phyloP scores from a whole-genome alignment of 2,797 vertebrate genomes.

The Thalassophryne amazonica region DNA sequence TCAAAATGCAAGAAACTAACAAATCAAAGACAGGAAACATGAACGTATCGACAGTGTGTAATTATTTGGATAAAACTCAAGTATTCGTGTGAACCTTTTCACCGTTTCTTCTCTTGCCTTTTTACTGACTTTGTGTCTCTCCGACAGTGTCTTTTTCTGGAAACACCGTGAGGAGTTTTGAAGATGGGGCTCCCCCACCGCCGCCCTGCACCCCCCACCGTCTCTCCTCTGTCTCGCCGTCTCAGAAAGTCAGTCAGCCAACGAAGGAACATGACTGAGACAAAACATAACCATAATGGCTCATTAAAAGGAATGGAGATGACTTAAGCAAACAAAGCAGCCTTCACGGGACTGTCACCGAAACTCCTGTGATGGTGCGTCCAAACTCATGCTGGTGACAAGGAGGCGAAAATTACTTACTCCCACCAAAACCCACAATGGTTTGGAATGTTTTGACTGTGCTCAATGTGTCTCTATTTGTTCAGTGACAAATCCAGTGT shows the following conservation, averaged over 20 bases:
- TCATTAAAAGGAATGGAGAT: conserved; percentile 78
- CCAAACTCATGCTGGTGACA: conserved; percentile 62
- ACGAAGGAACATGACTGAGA: conserved; percentile 67
- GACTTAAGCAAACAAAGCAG: conserved; percentile 78
- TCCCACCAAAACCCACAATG: conserved; percentile 43
- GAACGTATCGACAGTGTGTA: not conserved
- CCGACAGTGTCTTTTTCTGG: not conserved
- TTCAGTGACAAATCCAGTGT: conserved; percentile 59
- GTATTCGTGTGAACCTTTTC: not conserved
- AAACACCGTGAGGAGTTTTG: conserved; percentile 28
- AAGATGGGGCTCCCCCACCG: conserved; percentile 12
- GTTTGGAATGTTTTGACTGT: conserved; percentile 61
- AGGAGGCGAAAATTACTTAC: conserved; percentile 62
- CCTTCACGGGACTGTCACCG: conserved; percentile 76
- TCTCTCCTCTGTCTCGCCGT: conserved; percentile 51
- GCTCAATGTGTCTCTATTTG: conserved; percentile 49
- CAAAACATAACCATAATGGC: conserved; percentile 77
- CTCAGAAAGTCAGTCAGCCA: conserved; percentile 70
- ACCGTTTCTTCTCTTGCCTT: not conserved
- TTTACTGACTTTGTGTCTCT: not conserved
- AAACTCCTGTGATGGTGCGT: conserved; percentile 63
- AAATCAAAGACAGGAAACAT: not conserved
- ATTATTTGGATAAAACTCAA: not conserved
- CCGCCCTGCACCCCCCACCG: not conserved
- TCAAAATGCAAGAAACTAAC: not conserved